Base-by-base conservation (phyloP, 2,113 vertebrate species). In the Planiliza haematocheilus region DNA sequence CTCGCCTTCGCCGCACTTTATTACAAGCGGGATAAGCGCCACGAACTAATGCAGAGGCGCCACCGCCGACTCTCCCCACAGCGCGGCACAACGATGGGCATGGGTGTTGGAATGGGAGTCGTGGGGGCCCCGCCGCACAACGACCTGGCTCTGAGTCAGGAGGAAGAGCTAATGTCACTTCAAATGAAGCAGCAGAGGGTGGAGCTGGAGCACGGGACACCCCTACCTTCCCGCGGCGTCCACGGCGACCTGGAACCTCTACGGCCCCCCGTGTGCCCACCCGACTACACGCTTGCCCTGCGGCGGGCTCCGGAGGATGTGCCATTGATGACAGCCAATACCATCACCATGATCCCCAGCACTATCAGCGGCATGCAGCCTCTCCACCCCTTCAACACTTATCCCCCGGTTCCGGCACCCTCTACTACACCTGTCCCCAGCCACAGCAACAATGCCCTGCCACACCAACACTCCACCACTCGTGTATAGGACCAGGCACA, bases 151-250 rank as follows among this genome's bases (percentile, higher is more conserved):
- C 95, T 98, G 60, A 96, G 96, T 93, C 97, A 97, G 93, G 98
- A 99, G 93, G 98, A 99, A 91, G 97, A 99, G 93, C 94, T 99
- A 60, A 99, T 99, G 97, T 99, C 97, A 72, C 94, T 99, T 86
- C 97, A 98, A 89, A 97, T 99, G 96, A 98, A 98, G 95, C 97
- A 99, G 95, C 97, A 97, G 89, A 94, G 97, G 89, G 95, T 96
- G 91, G 97, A 98, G 90, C 83, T 94, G 61, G 93, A 94, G 68
- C 92, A 93, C 18, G 93, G 95, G 93, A 97, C 95, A 57, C 93
- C 92, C 1, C 89, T 93, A 34, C 90, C 91, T 0, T 85, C 92
- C 17, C 93, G 92, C 10, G 91, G 90, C 16, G 36, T 93, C 67
- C 92, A 84, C 1, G 89, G 91, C 0, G 93, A 93, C 85, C 90